Percentiles rank a stretch among this genome's conserved stretches.
Evolutionary conservation across 1,140 invertebrate species (phyloP).

Genomic region (Littorina saxatilis): DNA sequence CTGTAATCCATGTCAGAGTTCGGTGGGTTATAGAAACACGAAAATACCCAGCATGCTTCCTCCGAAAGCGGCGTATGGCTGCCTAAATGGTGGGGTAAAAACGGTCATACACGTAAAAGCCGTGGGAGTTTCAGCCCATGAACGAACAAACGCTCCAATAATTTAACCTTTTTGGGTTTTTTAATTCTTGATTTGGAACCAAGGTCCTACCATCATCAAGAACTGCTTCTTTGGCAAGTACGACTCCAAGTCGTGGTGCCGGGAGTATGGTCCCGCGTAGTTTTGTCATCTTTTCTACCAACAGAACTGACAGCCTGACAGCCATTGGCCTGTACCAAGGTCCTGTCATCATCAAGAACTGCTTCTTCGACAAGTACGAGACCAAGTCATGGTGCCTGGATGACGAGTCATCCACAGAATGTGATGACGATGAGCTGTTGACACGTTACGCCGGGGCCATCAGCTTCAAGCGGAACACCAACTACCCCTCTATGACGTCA

Average conservation of each 20-base stretch:
- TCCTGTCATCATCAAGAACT: conserved; percentile 21
- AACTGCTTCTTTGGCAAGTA: conserved; percentile 36
- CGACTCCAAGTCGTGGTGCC: not conserved
- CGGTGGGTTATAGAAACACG: too few species aligned
- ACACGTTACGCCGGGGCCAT: conserved; percentile 31
- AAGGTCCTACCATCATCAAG: conserved; percentile 28
- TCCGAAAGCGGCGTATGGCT: too few species aligned
- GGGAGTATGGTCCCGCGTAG: not conserved
- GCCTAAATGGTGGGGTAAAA: too few species aligned
- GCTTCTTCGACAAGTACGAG: conserved; percentile 35
- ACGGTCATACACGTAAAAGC: too few species aligned
- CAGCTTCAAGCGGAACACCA: conserved; percentile 30
- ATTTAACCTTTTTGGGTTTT: too few species aligned
- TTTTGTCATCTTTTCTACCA: not conserved
- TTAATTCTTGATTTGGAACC: too few species aligned
- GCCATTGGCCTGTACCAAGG: conserved; percentile 32
- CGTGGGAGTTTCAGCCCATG: too few species aligned
- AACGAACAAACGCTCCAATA: too few species aligned
- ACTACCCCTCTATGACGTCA: conserved; percentile 36
- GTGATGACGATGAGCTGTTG: not conserved
- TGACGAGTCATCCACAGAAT: not conserved
- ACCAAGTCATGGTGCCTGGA: not conserved
- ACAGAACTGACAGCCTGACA: not conserved
- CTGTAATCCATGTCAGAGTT: too few species aligned
- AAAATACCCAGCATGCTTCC: too few species aligned